These are phyloP conservation scores for Danaus plexippus DNA, from an alignment of 1,140 invertebrate genomes.

Conservation along the genomic window DNA sequence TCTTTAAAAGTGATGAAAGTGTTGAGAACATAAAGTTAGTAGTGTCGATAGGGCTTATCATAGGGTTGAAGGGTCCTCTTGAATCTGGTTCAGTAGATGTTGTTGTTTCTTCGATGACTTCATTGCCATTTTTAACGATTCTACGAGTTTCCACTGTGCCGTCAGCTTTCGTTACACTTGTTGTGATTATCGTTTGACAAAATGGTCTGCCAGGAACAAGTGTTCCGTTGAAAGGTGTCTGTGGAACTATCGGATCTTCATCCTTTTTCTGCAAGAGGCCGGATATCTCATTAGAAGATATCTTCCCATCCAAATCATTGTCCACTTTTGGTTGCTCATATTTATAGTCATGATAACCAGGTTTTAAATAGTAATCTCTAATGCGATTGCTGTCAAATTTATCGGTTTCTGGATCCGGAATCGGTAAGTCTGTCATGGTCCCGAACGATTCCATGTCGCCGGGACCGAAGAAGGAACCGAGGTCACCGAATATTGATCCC, in stretches of 20 bases:
- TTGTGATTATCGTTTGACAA: slow-evolving; percentile 62
- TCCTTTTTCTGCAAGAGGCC: slow-evolving; percentile 50
- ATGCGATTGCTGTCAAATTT: slow-evolving; percentile 40
- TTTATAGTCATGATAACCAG: slow-evolving; percentile 44
- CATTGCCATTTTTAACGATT: slow-evolving; percentile 58
- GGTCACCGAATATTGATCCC: slow-evolving; percentile 52
- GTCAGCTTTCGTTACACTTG: slow-evolving; percentile 57
- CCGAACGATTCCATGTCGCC: slow-evolving; percentile 27
- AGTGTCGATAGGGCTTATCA: slow-evolving; percentile 29
- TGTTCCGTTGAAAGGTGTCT: slow-evolving; percentile 41
- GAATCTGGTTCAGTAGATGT: slow-evolving; percentile 38
- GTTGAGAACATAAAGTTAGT: slow-evolving; percentile 42
- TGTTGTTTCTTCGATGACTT: slow-evolving; percentile 53
- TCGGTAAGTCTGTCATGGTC: slow-evolving; percentile 27
- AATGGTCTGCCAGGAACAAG: slow-evolving; percentile 46
- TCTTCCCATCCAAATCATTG: slow-evolving; percentile 55
- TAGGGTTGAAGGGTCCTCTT: slow-evolving; percentile 24
- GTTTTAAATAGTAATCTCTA: slow-evolving; percentile 58
- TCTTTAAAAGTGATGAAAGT: slow-evolving; percentile 44
- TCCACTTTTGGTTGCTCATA: slow-evolving; percentile 37
- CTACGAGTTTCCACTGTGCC: slow-evolving; percentile 51
- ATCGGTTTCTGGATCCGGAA: slow-evolving; percentile 15
- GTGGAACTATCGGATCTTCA: slow-evolving; percentile 21
- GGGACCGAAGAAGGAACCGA: slow-evolving; percentile 48
- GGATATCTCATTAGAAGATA: slow-evolving; percentile 57